Percentiles rank a stretch among this genome's conserved stretches.
Conservation (phyloP, 2,113 vertebrate genomes). For the Hippoglossus stenolepis region DNA sequence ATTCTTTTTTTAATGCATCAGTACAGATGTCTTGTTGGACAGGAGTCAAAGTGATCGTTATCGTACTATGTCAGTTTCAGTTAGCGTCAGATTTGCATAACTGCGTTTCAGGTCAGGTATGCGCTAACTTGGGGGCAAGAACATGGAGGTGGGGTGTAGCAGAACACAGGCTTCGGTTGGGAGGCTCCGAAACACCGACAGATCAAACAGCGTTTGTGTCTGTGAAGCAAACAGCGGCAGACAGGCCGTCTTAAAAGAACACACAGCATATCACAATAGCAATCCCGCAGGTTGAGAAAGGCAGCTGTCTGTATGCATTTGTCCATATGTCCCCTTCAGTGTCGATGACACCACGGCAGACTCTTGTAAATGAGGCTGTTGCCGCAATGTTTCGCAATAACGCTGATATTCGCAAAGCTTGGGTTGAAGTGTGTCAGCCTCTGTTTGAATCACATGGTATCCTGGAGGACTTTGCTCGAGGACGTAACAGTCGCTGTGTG, state of each 20-base stretch:
- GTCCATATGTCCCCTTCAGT: conserved; percentile 25
- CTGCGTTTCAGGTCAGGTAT: conserved; percentile 9
- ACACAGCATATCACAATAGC: conserved; percentile 40
- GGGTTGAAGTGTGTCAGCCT: conserved; percentile 44
- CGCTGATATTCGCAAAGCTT: conserved; percentile 49
- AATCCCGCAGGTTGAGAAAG: conserved; percentile 29
- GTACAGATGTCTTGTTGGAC: conserved; percentile 46
- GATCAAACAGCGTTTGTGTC: not conserved
- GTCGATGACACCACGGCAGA: conserved; percentile 16
- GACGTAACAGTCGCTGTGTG: conserved; percentile 20
- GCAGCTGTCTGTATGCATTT: conserved; percentile 51
- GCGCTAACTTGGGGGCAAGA: not conserved
- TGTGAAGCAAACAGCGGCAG: conserved; percentile 35
- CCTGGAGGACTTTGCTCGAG: conserved; percentile 44
- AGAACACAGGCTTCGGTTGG: not conserved
- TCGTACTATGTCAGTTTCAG: conserved; percentile 24
- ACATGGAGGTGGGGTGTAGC: not conserved
- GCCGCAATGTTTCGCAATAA: conserved; percentile 26
- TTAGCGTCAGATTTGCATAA: conserved; percentile 38
- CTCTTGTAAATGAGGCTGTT: conserved; percentile 47
- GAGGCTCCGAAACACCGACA: not conserved
- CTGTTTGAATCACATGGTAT: conserved; percentile 44
- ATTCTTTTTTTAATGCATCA: conserved; percentile 38
- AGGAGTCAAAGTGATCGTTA: conserved; percentile 12
- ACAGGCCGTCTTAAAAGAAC: conserved; percentile 43